These are phyloP conservation scores for Tipula vernalis DNA, from an alignment of 2,888 invertebrate genomes.

Conservation along the genomic window DNA sequence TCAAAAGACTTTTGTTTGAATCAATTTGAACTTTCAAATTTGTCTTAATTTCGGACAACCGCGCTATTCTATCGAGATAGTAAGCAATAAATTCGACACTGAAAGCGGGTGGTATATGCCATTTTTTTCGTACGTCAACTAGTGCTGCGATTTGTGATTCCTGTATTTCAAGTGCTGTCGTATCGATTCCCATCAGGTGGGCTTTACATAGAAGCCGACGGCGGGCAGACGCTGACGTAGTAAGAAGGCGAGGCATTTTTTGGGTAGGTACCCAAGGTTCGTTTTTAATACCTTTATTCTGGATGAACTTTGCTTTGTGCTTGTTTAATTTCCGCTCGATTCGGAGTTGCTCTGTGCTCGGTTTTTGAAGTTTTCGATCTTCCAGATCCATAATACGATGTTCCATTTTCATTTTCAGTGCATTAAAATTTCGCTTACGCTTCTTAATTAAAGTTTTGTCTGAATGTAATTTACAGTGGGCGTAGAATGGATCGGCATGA, in stretches of 20 bases:
- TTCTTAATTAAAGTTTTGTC: slow-evolving; percentile 76
- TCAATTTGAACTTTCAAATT: slow-evolving; percentile 62
- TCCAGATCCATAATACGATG: slow-evolving; percentile 41
- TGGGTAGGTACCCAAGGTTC: slow-evolving; percentile 90
- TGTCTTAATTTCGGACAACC: slow-evolving; percentile 65
- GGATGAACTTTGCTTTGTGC: slow-evolving; percentile 70
- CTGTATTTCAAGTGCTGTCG: slow-evolving; percentile 64
- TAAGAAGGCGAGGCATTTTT: slow-evolving; percentile 83
- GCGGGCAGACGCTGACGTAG: slow-evolving; percentile 83
- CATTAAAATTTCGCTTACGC: slow-evolving; percentile 73
- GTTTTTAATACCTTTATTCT: slow-evolving; percentile 57
- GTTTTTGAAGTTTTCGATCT: slow-evolving; percentile 23
- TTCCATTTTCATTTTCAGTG: slow-evolving; percentile 66
- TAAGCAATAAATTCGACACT: slow-evolving; percentile 91
- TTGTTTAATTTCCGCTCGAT: slow-evolving; percentile 72
- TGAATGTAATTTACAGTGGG: slow-evolving; percentile 90
- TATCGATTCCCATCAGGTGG: slow-evolving; percentile 81
- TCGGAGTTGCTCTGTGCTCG: slow-evolving; percentile 55
- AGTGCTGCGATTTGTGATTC: slow-evolving; percentile 70
- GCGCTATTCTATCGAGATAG: slow-evolving; percentile 76
- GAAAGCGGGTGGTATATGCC: slow-evolving; percentile 90
- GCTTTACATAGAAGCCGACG: slow-evolving; percentile 72
- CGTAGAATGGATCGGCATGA: slow-evolving; percentile 94
- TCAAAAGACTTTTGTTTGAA: slow-evolving; percentile 58
- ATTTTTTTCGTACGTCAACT: slow-evolving; percentile 79